These are phyloP conservation scores for Trochalopteron elliotii DNA, from an alignment of 2,113 vertebrate genomes.

Conservation along the genomic window DNA sequence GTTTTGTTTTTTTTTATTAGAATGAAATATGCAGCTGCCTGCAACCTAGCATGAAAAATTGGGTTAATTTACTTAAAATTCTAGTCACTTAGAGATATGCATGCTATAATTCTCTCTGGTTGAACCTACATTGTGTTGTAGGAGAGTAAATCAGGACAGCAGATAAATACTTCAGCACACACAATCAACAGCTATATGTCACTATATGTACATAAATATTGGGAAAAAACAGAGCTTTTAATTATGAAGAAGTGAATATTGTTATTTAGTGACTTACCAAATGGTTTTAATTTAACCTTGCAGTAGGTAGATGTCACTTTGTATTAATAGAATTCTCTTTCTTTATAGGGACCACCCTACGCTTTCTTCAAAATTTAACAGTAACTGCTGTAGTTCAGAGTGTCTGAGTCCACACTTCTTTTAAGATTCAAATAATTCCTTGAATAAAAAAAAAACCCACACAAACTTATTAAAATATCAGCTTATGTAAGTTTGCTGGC, in stretches of 20 bases:
- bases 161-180: background rate
- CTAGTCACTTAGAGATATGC: background rate
- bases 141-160: background rate
- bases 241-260: slow-evolving; percentile 60
- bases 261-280: slow-evolving; percentile 48
- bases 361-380: background rate
- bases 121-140: background rate
- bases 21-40: background rate
- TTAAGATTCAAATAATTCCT: background rate
- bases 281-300: slow-evolving; percentile 67
- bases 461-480: background rate
- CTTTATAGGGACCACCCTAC: slow-evolving; percentile 18
- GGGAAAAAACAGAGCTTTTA: slow-evolving; percentile 48
- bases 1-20: background rate
- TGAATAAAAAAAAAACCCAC: fast-evolving
- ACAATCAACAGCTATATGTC: background rate
- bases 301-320: slow-evolving; percentile 50
- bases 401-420: background rate
- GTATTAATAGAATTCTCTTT: slow-evolving; percentile 34
- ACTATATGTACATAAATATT: background rate
- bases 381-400: background rate
- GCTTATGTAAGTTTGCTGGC: background rate
- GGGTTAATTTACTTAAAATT: slow-evolving; percentile 23
- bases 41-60: slow-evolving; percentile 16
- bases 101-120: background rate